Evolutionary conservation across 2,797 vertebrate genomes (phyloP).

Genomic region (Chelmon rostratus): DNA sequence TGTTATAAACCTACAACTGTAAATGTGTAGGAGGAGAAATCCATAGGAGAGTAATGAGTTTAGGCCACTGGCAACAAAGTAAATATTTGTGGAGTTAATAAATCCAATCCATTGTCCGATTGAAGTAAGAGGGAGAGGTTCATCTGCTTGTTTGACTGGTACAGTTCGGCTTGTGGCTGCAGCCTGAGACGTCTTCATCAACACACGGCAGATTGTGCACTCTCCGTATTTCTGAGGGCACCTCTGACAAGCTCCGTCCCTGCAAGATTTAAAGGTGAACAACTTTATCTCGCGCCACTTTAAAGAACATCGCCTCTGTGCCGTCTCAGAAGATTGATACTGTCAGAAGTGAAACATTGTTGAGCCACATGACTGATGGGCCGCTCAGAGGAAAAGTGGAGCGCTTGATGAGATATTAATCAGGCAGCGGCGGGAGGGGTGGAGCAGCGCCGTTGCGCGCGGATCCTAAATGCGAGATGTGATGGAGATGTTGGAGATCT

Average conservation of each 20-base stretch:
- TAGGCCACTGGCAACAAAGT: conserved; percentile 71
- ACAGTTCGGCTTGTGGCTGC: conserved; percentile 28
- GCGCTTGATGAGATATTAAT: conserved; percentile 83
- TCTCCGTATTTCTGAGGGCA: conserved; percentile 45
- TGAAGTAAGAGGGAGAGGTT: conserved; percentile 71
- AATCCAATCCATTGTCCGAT: conserved; percentile 73
- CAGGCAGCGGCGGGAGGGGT: conserved; percentile 70
- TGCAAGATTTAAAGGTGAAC: conserved; percentile 69
- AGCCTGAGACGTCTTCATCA: conserved; percentile 44
- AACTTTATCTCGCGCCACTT: conserved; percentile 70
- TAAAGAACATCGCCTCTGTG: conserved; percentile 55
- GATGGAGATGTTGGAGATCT: conserved; percentile 76
- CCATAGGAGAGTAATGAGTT: conserved; percentile 85
- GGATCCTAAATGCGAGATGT: conserved; percentile 42
- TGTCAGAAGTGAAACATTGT: conserved; percentile 64
- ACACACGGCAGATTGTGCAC: not conserved
- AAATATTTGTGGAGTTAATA: conserved; percentile 84
- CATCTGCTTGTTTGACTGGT: conserved; percentile 35
- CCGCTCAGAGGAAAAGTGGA: conserved; percentile 64
- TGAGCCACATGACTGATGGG: conserved; percentile 74
- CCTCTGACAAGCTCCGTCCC: conserved; percentile 55
- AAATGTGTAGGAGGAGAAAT: conserved; percentile 82
- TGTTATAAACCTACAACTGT: conserved; percentile 82
- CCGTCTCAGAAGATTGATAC: conserved; percentile 66
- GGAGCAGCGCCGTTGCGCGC: conserved; percentile 38